Evolutionary conservation across 2,797 vertebrate genomes (phyloP), one percentile per base, ranked within the genome.

Genomic region (Acomys russatus): DNA sequence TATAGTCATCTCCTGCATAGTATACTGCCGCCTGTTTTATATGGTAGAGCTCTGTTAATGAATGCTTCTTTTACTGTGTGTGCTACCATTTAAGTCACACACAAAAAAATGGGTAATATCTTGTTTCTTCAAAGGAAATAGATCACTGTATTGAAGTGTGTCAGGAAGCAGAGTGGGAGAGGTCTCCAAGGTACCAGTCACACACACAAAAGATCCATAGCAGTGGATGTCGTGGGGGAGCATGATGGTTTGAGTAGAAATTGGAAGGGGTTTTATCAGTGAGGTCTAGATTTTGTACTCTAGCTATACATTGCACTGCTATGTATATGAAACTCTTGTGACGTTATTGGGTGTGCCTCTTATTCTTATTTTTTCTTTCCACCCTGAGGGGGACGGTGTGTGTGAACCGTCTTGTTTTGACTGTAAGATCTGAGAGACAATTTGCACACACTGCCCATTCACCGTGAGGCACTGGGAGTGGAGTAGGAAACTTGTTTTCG

Each of bases 151-250:
- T n/a, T 88, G 93, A 93, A 84, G 85, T 93, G 44, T 85, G 96
- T 91, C 71, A 92, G 85, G 88, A 73, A 91, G 9, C 63, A 68
- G 28, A 68, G 23, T 56, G 49, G 88, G 80, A 77, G 64, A 90
- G 87, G 66, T 92, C 71, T 90, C 63, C n/a, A 49, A 4, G 63
- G 73, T 87, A 54, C 9, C 25, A 30, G 38, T 92, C 35, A 76
- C 23, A 92, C 35, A n/a, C 2, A 11, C 86, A 91, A 97, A 92
- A 30, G 61, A 77, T 88, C 90, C 74, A 9, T 9, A 1, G 61
- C 73, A 51, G 14, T 88, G 92, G 95, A 89, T 92, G 96, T 85
- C 94, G 97, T 97, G 4, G 59, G 92, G 88, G 33, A 96, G 59
- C 23, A 74, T 90, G 95, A 84, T 44, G 3, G 3, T 88, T 83